Base-by-base conservation (phyloP, 2,888 invertebrate species). In the Aphidoletes aphidimyza region DNA sequence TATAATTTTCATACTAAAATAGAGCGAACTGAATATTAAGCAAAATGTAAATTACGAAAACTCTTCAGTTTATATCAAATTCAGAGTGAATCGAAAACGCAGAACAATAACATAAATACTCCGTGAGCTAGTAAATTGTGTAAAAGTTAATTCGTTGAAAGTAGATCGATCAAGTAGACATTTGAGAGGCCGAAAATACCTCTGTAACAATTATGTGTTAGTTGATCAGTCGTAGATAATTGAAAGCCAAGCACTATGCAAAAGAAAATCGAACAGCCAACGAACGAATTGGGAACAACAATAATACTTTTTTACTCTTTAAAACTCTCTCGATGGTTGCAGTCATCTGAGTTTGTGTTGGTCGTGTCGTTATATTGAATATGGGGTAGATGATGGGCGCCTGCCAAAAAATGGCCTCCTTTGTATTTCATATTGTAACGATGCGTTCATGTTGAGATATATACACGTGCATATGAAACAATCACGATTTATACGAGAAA, bases 71-170 rank as follows among this genome's bases (percentile, higher is more conserved):
- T 26, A 26, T 30, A 69, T 69, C 30, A 30, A 30, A 30, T 69
- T 5, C 6, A 5, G 6, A 54, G 5, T 11, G 22, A n/a, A 42
- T 5, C n/a, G 69, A 69, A 30, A 69, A 69, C 26, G 69, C 34
- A 14, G 14, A 30, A 17, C 26, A 69, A 69, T 69, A 30, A 69
- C 14, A 69, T 69, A 14, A 30, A 69, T 1, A 30, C 30, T 69
- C n/a, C 22, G 69, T 30, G 69, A 69, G n/a, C n/a, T n/a, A n/a
- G 69, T 69, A 26, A n/a, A 69, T 69, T 69, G 30, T 69, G 69
- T 69, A 17, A 69, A 69, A 69, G 30, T 69, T 69, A 69, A 69
- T 69, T 14, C 17, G 14, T 30, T 69, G 34, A 69, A 69, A 69
- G 30, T 69, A 69, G 69, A 69, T 69, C 69, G 69, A 69, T 69